A percentile compares a stretch with the other conserved stretches of the same genome.
phyloP scores from a whole-genome alignment of 1,140 invertebrate species.

The Drosophila littoralis region DNA sequence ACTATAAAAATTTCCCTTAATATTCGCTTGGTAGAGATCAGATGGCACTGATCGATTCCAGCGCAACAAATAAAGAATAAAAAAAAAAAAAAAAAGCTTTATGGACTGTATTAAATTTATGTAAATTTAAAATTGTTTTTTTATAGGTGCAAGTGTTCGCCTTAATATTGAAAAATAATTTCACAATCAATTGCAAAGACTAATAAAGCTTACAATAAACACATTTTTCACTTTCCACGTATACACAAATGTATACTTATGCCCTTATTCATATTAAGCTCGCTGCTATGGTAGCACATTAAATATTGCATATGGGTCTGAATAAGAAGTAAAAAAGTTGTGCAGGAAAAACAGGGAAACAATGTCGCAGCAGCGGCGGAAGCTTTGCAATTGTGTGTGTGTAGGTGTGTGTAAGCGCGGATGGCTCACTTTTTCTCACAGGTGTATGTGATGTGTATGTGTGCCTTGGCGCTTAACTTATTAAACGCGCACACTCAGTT shows the following conservation, averaged over 20 bases:
- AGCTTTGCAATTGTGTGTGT: slow-evolving; percentile 10
- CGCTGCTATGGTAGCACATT: slow-evolving; percentile 23
- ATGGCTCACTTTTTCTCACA: neutral
- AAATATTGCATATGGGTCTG: slow-evolving; percentile 14
- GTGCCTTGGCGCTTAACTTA: slow-evolving; percentile 69
- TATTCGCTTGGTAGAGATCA: no score
- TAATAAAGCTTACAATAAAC: neutral
- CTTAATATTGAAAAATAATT: neutral
- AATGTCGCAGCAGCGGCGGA: slow-evolving; percentile 45
- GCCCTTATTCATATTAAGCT: neutral
- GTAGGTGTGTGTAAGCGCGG: slow-evolving; percentile 1
- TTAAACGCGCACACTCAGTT: slow-evolving; percentile 76
- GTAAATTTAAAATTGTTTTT: neutral
- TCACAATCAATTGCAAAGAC: slow-evolving; percentile 5
- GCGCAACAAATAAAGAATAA: no score
- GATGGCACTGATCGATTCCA: no score
- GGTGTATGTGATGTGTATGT: slow-evolving; percentile 11
- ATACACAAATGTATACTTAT: neutral
- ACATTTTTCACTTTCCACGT: neutral
- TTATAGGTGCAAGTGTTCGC: neutral
- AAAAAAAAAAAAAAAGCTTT: no score
- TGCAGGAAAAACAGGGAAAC: slow-evolving; percentile 40
- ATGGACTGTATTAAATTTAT: no score
- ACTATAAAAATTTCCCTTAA: no score
- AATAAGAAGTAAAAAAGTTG: slow-evolving; percentile 25